Base-by-base conservation (phyloP, 2,888 invertebrate genomes). In the Panzeria rudis region DNA sequence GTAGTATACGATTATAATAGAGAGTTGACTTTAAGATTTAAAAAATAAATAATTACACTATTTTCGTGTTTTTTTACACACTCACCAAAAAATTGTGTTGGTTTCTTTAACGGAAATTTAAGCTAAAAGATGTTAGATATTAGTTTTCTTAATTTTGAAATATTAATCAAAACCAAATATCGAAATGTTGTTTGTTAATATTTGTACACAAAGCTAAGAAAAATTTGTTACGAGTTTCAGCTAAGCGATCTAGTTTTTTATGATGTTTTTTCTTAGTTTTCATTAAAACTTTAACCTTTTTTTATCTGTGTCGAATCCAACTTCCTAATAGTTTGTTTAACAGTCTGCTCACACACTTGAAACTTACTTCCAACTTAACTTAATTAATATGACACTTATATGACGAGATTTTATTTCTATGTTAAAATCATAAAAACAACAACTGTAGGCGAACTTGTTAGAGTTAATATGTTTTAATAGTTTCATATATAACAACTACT, bases 401-500 rank as follows among this genome's bases (percentile, higher is more conserved):
- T 29, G 29, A 20, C 7, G 8, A 61, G 11, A 72, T 38, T 29
- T n/a, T 29, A 25, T 13, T 29, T 59, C 20, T 13, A 5, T 29
- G 23, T 32, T 7, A 54, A 54, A 41, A 25, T 44, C 23, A 29
- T 11, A 20, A 52, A 56, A 25, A 13, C 32, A 64, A 68, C 32
- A 73, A 62, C 68, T 69, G 82, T 82, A 69, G 82, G 82, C 82
- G 76, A 82, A 82, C 82, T 76, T 76, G 9, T 20, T 23, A 41
- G 41, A 50, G 2, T 29, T 23, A 54, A 20, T 41, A 20, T 41
- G 17, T 38, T 52, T 54, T 25, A 25, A 41, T 25, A 64, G 25
- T 50, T 47, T 73, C 13, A 38, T 20, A 41, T 11, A 59, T 8
- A 61, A 38, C 17, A 62, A 25, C 25, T 23, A 50, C n/a, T 61